A percentile compares a stretch with the other conserved stretches of the same genome.
Evolutionary conservation across 1,140 invertebrate genomes (phyloP).

Genomic region (Anastatus disparis): DNA sequence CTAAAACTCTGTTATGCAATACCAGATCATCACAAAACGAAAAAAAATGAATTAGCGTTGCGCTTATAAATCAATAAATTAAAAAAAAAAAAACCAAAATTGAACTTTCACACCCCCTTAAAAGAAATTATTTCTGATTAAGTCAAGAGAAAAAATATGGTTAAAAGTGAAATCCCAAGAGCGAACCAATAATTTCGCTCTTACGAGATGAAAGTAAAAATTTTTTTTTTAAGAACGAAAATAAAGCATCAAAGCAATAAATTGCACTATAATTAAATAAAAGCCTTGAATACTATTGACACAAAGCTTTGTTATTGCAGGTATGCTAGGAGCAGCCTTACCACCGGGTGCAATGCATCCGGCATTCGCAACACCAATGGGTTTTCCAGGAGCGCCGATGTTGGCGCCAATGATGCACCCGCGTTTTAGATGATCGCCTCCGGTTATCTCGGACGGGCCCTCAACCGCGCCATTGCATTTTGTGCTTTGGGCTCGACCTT

Average conservation of each 20-base stretch:
- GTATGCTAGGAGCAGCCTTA: conserved; percentile 74
- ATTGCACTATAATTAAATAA: not conserved
- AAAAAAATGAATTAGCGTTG: not conserved
- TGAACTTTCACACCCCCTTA: conserved; percentile 32
- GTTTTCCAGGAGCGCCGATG: conserved; percentile 72
- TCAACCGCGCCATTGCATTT: conserved; percentile 59
- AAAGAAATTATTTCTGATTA: not conserved
- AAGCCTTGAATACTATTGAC: conserved; percentile 9
- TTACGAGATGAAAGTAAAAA: conserved; percentile 1
- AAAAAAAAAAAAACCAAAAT: not conserved
- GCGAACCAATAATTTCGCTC: not conserved
- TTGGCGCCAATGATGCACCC: conserved; percentile 78
- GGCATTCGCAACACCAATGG: conserved; percentile 75
- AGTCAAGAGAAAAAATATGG: not conserved
- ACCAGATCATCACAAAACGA: conserved; percentile 6
- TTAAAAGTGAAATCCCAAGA: not conserved
- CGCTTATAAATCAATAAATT: not conserved
- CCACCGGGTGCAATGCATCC: conserved; percentile 74
- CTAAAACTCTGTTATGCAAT: no score
- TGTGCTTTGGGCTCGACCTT: conserved; percentile 67
- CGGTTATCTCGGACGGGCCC: conserved; percentile 59
- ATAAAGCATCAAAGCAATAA: not conserved
- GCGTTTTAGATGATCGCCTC: conserved; percentile 81
- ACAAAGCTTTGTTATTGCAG: conserved; percentile 60
- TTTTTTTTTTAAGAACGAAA: not conserved